Evolutionary conservation across 2,888 invertebrate genomes (phyloP).

Genomic region (Melanchra persicariae): DNA sequence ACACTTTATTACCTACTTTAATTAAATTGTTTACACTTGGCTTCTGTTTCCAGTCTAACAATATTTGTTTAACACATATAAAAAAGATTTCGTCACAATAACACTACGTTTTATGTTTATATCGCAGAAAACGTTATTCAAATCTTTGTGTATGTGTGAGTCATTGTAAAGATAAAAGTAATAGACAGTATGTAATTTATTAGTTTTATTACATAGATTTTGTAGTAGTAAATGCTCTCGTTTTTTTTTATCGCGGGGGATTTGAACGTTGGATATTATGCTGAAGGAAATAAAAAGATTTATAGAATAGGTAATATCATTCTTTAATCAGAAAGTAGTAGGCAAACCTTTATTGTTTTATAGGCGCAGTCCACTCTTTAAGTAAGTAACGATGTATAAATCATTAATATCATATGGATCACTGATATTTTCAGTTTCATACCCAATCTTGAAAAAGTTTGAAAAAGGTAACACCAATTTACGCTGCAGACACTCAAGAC

Average conservation of each 20-base stretch:
- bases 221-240: constrained; percentile 41
- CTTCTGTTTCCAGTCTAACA: constrained; percentile 69
- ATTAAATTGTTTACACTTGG: constrained; percentile 65
- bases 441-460: not conserved
- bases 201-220: constrained; percentile 62
- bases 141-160: constrained; percentile 27
- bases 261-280: constrained; percentile 18
- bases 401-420: not conserved
- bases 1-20: constrained; percentile 40
- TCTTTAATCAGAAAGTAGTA: constrained; percentile 31
- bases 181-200: constrained; percentile 66
- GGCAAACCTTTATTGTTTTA: constrained; percentile 30
- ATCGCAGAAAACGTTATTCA: constrained; percentile 23
- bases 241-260: constrained; percentile 48
- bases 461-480: no score
- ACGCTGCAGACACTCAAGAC: no score
- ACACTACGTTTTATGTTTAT: constrained; percentile 28
- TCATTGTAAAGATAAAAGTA: constrained; percentile 55
- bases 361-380: not conserved
- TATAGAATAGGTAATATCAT: constrained; percentile 40
- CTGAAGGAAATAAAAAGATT: constrained; percentile 60
- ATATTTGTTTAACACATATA: constrained; percentile 63
- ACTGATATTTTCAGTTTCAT: constrained; percentile 10
- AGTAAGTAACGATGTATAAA: not conserved
- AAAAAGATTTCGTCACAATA: constrained; percentile 57